These are phyloP conservation scores for Machimus rusticus DNA, from an alignment of 2,888 invertebrate genomes.

Conservation along the genomic window DNA sequence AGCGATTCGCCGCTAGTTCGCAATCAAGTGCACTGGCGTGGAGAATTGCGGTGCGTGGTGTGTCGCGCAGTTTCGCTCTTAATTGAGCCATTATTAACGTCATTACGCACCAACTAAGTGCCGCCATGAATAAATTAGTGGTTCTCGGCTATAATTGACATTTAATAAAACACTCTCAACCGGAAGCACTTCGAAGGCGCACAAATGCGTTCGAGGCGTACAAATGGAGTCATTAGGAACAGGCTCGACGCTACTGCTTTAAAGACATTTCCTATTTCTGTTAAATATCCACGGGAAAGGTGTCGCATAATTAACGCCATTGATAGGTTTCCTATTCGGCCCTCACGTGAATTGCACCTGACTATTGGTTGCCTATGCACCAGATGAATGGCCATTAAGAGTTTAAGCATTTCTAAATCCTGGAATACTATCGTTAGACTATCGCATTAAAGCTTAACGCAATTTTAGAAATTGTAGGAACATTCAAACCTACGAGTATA, in stretches of 20 bases:
- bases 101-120: constrained; percentile 43
- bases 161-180: constrained; percentile 45
- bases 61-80: constrained; percentile 5
- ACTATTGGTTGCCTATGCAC: not conserved
- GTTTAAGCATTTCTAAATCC: not conserved
- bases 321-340: constrained; percentile 4
- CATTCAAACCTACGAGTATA: not conserved
- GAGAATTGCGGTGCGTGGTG: constrained; percentile 32
- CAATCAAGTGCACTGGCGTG: constrained; percentile 9
- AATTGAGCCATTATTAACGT: constrained; percentile 46
- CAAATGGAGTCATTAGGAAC: constrained; percentile 42
- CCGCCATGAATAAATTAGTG: constrained; percentile 42
- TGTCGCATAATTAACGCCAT: constrained; percentile 13
- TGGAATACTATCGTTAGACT: not conserved
- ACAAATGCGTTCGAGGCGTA: not conserved
- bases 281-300: not conserved
- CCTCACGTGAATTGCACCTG: not conserved
- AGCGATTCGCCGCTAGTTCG: constrained; percentile 30
- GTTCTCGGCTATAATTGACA: constrained; percentile 44
- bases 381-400: not conserved
- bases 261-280: constrained; percentile 9
- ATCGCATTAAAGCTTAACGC: not conserved
- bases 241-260: not conserved
- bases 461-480: not conserved
- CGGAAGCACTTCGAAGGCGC: constrained; percentile 37